Conservation (phyloP, 2,888 invertebrate genomes). For the Trissonchulus latispiculum region DNA sequence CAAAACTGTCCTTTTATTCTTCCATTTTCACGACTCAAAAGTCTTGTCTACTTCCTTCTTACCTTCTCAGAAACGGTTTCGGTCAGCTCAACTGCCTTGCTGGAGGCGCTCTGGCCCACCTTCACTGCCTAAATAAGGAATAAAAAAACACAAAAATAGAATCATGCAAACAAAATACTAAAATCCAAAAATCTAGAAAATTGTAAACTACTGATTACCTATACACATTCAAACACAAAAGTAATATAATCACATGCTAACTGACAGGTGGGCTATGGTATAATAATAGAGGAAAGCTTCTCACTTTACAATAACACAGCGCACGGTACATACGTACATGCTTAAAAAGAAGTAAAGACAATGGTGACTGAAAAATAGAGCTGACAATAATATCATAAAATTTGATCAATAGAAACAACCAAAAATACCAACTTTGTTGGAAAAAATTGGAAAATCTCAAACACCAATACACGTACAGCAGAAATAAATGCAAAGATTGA, state of each 20-base stretch:
- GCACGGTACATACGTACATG: too few species aligned
- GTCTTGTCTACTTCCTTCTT: too few species aligned
- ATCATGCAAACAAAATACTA: not conserved
- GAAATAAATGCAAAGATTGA: too few species aligned
- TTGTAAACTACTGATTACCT: not conserved
- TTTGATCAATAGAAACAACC: not conserved
- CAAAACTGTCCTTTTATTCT: too few species aligned
- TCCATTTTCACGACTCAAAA: too few species aligned
- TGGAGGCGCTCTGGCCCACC: not conserved
- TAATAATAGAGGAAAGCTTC: too few species aligned
- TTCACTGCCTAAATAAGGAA: constrained; percentile 16
- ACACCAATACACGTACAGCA: too few species aligned
- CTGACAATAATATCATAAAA: not conserved
- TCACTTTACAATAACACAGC: too few species aligned
- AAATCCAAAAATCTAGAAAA: not conserved
- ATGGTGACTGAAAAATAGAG: too few species aligned
- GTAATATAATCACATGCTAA: not conserved
- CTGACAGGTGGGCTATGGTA: not conserved
- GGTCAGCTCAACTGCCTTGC: constrained; percentile 14
- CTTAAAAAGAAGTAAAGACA: too few species aligned
- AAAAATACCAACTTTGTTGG: not conserved
- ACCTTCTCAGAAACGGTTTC: constrained; percentile 8
- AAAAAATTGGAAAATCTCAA: too few species aligned
- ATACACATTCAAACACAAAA: not conserved
- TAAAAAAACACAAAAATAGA: not conserved